A percentile compares a stretch with the other conserved stretches of the same genome.
Conservation (phyloP, 2,113 vertebrate genomes). For the Promerops cafer region DNA sequence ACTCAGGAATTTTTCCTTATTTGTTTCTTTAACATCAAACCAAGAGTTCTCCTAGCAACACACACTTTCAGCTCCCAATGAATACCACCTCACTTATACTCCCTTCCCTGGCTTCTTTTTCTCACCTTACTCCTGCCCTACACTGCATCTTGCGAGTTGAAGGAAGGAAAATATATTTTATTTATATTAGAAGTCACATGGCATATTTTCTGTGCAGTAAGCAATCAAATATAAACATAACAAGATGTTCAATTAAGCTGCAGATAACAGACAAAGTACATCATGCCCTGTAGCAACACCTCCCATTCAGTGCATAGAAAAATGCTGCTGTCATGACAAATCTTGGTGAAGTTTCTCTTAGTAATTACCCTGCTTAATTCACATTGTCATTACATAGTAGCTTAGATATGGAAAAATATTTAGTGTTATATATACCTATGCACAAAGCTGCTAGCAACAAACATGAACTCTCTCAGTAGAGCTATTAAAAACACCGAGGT, state of each 20-base stretch:
- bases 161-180: not conserved
- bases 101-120: not conserved
- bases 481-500: accelerated
- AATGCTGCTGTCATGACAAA: not conserved
- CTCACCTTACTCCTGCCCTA: not conserved
- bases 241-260: slow-evolving; percentile 17
- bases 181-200: not conserved
- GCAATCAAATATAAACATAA: slow-evolving; percentile 17
- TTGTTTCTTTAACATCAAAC: not conserved
- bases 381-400: not conserved
- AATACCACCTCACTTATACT: not conserved
- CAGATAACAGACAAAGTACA: not conserved
- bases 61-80: not conserved
- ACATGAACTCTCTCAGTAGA: not conserved
- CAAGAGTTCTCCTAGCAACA: not conserved
- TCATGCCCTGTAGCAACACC: not conserved
- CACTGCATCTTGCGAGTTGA: not conserved
- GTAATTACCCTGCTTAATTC: slow-evolving; percentile 9
- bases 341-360: not conserved
- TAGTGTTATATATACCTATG: not conserved
- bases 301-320: not conserved
- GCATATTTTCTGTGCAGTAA: not conserved
- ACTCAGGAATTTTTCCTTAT: not conserved
- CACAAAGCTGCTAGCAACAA: not conserved
- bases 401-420: slow-evolving; percentile 27